These are phyloP conservation scores for Nemotelus pantherinus DNA, from an alignment of 2,888 invertebrate genomes.

Conservation along the genomic window DNA sequence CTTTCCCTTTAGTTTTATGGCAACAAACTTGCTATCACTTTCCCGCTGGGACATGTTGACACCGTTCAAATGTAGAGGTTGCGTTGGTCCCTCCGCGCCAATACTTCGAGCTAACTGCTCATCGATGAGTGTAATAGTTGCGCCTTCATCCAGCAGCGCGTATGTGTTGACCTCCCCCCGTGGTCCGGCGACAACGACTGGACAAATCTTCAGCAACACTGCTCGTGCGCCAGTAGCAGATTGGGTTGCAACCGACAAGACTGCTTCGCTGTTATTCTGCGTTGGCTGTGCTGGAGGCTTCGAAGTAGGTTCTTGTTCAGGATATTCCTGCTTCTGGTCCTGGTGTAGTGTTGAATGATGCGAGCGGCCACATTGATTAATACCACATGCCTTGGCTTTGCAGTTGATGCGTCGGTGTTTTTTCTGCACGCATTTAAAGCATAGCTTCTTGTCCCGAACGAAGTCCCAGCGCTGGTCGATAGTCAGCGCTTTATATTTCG, in stretches of 20 bases:
- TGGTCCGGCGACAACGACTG: conserved; percentile 2
- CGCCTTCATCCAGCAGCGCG: conserved; percentile 6
- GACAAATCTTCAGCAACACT: conserved; percentile 1
- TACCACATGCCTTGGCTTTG: too few relatives aligned
- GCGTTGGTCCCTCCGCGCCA: conserved; percentile 1
- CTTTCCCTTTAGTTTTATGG: not conserved
- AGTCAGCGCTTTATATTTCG: too few relatives aligned
- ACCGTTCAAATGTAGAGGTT: conserved; percentile 14
- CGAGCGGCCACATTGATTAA: too few relatives aligned
- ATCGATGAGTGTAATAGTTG: conserved; percentile 4
- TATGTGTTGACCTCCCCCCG: not conserved
- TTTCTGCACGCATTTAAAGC: too few relatives aligned
- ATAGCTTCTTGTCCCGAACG: too few relatives aligned
- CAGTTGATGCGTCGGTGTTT: too few relatives aligned
- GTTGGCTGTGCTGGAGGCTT: not conserved
- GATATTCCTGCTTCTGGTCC: too few relatives aligned
- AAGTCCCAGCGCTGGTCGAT: too few relatives aligned
- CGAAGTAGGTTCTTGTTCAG: too few relatives aligned
- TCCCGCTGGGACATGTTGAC: not conserved
- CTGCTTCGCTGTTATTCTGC: too few relatives aligned
- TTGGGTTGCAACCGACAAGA: not conserved
- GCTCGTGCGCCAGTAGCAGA: not conserved
- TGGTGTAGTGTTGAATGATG: too few relatives aligned
- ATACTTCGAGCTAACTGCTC: not conserved
- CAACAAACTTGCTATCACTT: not conserved